Conservation (phyloP, 2,797 vertebrate genomes). For the Acrocephalus scirpaceus region DNA sequence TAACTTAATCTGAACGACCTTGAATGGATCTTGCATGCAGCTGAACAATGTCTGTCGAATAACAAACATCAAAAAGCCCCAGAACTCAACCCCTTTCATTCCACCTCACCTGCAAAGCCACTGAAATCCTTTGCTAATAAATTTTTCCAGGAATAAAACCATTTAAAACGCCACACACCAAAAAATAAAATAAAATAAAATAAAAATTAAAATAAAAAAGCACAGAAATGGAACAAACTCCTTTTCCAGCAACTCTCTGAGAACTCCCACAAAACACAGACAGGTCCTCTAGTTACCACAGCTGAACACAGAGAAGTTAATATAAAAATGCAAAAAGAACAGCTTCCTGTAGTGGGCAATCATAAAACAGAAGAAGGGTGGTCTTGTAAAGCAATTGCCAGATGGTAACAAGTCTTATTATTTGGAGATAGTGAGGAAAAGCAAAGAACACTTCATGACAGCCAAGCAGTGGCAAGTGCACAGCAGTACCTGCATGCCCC, state of each 20-base stretch:
- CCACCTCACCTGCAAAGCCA: not conserved
- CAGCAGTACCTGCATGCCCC: accelerated
- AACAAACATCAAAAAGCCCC: not conserved
- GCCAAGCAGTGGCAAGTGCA: not conserved
- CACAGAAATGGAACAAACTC: not conserved
- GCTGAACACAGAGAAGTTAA: not conserved
- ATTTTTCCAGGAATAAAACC: not conserved
- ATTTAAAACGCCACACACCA: not conserved
- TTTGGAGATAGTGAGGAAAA: not conserved
- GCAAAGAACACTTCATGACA: not conserved
- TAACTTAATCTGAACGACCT: not conserved
- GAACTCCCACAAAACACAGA: not conserved
- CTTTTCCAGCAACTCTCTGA: not conserved
- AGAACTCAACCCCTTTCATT: not conserved
- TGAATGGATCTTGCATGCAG: not conserved
- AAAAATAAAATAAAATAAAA: not conserved
- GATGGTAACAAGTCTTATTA: not conserved
- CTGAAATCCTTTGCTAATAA: not conserved
- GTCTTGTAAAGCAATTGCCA: not conserved
- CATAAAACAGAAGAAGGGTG: not conserved
- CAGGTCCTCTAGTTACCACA: not conserved
- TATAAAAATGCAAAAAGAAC: not conserved
- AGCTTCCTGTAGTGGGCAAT: not conserved
- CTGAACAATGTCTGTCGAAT: not conserved
- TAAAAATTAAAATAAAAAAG: too few relatives aligned